A percentile compares a stretch with the other conserved stretches of the same genome.
Evolutionary conservation across 2,113 vertebrate genomes (phyloP).

Genomic region (Mirounga angustirostris): DNA sequence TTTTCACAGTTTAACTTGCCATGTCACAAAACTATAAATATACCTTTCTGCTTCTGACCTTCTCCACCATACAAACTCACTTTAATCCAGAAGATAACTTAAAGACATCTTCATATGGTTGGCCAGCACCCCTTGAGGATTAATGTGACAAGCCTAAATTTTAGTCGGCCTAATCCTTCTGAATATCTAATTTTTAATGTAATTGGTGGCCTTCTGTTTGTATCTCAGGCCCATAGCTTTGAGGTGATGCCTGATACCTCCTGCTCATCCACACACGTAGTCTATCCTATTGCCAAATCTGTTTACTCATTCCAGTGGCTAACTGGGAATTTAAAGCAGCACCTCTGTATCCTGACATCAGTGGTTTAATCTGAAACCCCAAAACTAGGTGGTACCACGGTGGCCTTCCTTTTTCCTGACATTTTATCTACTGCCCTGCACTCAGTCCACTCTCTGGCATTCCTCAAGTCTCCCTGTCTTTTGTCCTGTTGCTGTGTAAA

Average conservation of each 20-base stretch:
- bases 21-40: not conserved
- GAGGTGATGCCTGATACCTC: not conserved
- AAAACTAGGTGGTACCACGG: not conserved
- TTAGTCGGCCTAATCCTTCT: not conserved
- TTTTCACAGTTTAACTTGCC: constrained; percentile 17
- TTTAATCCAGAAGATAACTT: constrained; percentile 12
- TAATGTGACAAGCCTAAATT: not conserved
- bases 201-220: not conserved
- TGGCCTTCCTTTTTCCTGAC: not conserved
- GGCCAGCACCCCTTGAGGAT: not conserved
- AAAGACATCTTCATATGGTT: not conserved
- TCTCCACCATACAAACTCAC: not conserved
- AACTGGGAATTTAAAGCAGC: not conserved
- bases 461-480: not conserved
- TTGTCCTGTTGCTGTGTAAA: not conserved
- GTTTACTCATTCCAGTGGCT: not conserved
- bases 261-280: not conserved
- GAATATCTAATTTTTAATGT: constrained; percentile 26
- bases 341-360: not conserved
- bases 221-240: not conserved
- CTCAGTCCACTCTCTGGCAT: not conserved
- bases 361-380: not conserved
- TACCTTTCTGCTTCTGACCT: not conserved
- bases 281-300: not conserved
- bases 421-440: not conserved